A percentile compares a stretch with the other conserved stretches of the same genome.
phyloP scores from a whole-genome alignment of 2,888 invertebrate species.

The Macrophya annulata region DNA sequence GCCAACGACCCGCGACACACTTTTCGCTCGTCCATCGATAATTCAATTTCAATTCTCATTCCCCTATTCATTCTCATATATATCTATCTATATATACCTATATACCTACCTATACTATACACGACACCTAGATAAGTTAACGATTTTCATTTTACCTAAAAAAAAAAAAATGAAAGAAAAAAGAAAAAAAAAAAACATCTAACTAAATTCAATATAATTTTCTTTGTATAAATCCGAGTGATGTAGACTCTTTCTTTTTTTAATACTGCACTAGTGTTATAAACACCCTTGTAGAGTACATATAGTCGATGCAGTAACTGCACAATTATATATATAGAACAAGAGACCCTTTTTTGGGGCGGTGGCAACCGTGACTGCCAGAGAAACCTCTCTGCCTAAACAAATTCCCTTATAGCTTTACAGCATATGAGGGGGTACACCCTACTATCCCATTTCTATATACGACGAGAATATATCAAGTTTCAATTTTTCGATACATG shows the following conservation, averaged over 20 bases:
- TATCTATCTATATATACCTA: too few species aligned
- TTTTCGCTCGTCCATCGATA: slow-evolving; percentile 49
- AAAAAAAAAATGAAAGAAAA: too few species aligned
- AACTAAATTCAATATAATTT: too few species aligned
- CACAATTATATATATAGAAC: slow-evolving; percentile 33
- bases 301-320: neutral
- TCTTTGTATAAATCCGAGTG: too few species aligned
- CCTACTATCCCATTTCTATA: neutral
- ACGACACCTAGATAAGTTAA: neutral
- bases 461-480: neutral
- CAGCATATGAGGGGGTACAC: neutral
- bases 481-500: neutral
- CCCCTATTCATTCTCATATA: neutral
- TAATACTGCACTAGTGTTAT: neutral
- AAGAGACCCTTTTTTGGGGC: slow-evolving; percentile 9
- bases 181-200: too few species aligned
- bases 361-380: slow-evolving; percentile 4
- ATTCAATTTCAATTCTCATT: slow-evolving; percentile 47
- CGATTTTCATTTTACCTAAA: neutral
- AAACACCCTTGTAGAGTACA: neutral
- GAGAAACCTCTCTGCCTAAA: neutral
- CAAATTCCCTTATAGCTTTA: neutral
- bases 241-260: too few species aligned
- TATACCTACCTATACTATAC: neutral
- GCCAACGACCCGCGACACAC: slow-evolving; percentile 54